Base-by-base conservation (phyloP, 2,888 invertebrate species). In the Gari tellinella region DNA sequence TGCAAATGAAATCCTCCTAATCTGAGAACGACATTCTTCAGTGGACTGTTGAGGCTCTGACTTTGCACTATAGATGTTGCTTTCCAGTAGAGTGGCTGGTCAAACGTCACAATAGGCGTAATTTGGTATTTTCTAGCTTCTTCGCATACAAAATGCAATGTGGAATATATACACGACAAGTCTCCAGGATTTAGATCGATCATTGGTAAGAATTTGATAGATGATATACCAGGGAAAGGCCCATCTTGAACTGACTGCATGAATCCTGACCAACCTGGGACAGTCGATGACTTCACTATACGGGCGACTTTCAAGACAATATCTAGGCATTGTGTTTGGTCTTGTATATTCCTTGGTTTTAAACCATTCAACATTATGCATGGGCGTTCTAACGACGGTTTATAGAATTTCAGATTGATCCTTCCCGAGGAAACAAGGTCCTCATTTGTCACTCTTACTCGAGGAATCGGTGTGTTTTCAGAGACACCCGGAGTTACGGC, bases 41-140 rank as follows among this genome's bases (percentile, higher is more conserved):
- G 5, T 21, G 21, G 38, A 41, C 68, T 68, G 19, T 19, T 17
- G 0, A 17, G 2, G 19, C 38, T 40, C 15, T 48, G 46, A 15
- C 23, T 21, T 40, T 21, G 14, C 4, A 56, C 15, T 10, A 68
- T 62, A 14, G 12, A 17, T 7, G 15, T 40, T 21, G 78, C 72
- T 40, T 83, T 83, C 64, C 48, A 80, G 17, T 52, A 83, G 10
- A 74, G 51, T 7, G 74, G 68, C 46, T 74, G 74, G 43, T 74
- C 74, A 61, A 74, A 69, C 10, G 65, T 74, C 2, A 74, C 4
- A 38, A 74, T 26, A 31, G 82, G 75, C n/a, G 61, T 64, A 5
- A 53, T 51, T 1, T 51, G 26, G 31, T 80, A 62, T 12, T 51
- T 72, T 14, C 81, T 76, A 17, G 21, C 41, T 14, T 80, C 58